These are phyloP conservation scores for Nylanderia fulva DNA, from an alignment of 1,140 invertebrate genomes.

Conservation along the genomic window DNA sequence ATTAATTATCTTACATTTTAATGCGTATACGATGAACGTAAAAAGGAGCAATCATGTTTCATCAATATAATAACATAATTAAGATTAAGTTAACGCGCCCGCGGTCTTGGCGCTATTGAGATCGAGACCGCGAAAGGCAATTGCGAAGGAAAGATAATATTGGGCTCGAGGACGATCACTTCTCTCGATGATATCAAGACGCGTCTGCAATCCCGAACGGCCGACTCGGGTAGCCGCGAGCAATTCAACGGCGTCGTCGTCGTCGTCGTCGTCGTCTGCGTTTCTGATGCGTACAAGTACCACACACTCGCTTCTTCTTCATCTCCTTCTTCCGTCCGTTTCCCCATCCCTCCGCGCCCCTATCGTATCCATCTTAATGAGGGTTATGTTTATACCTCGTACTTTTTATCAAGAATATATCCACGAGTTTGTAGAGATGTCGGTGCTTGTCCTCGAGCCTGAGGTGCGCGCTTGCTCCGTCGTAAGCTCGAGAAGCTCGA, in stretches of 20 bases:
- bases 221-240: conserved; percentile 52
- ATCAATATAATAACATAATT: conserved; percentile 70
- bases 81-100: conserved; percentile 67
- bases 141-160: conserved; percentile 79
- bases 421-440: conserved; percentile 71
- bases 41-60: conserved; percentile 64
- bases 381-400: conserved; percentile 78
- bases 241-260: conserved; percentile 54
- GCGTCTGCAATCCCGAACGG: conserved; percentile 40
- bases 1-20: conserved; percentile 63
- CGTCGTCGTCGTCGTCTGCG: conserved; percentile 22
- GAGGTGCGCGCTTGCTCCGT: conserved; percentile 83
- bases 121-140: conserved; percentile 46
- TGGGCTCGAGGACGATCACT: conserved; percentile 85
- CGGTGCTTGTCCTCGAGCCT: conserved; percentile 85
- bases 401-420: conserved; percentile 69
- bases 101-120: conserved; percentile 43
- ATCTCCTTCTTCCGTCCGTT: not conserved
- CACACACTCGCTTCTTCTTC: conserved; percentile 51
- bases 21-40: conserved; percentile 70
- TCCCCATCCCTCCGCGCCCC: not conserved
- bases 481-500: conserved; percentile 83
- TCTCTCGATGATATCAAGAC: conserved; percentile 57
- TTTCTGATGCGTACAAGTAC: conserved; percentile 55
- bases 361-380: conserved; percentile 74